Percentiles rank a stretch among this genome's conserved stretches.
Evolutionary conservation across 2,797 vertebrate species (phyloP).

Genomic region (Chiloscyllium punctatum): DNA sequence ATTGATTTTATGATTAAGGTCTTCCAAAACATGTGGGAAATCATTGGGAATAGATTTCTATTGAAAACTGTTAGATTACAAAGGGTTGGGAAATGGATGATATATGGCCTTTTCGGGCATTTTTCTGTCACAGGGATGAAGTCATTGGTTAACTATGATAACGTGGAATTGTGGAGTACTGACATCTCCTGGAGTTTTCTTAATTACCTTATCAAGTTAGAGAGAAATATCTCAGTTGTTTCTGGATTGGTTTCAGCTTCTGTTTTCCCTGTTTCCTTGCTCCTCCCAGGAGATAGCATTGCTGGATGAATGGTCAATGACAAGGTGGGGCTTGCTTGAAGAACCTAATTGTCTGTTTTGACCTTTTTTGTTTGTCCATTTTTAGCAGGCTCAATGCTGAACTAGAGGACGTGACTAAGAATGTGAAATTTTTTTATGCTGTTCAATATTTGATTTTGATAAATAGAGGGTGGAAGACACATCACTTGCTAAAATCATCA

Average conservation of each 20-base stretch:
- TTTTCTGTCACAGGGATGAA: not conserved
- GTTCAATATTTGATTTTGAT: not conserved
- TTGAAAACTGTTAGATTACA: not conserved
- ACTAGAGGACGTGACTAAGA: not conserved
- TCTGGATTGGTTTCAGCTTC: not conserved
- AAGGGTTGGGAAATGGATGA: not conserved
- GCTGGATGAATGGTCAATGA: not conserved
- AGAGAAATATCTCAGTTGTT: not conserved
- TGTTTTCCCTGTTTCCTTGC: not conserved
- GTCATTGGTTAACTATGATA: not conserved
- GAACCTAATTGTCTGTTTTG: not conserved
- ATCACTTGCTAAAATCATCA: not conserved
- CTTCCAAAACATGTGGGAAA: not conserved
- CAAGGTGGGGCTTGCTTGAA: not conserved
- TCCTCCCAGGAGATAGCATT: not conserved
- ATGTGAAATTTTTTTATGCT: not conserved
- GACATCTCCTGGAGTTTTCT: not conserved
- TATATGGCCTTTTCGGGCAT: not conserved
- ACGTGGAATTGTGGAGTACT: not conserved
- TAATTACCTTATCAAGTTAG: not conserved
- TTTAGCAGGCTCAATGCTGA: not conserved
- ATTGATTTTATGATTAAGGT: not conserved
- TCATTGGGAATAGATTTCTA: not conserved
- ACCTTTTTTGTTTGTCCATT: not conserved
- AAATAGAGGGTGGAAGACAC: not conserved